Evolutionary conservation across 2,888 invertebrate genomes (phyloP), one percentile per base, ranked within the genome.

Genomic region (Rhaphigaster nebulosa): DNA sequence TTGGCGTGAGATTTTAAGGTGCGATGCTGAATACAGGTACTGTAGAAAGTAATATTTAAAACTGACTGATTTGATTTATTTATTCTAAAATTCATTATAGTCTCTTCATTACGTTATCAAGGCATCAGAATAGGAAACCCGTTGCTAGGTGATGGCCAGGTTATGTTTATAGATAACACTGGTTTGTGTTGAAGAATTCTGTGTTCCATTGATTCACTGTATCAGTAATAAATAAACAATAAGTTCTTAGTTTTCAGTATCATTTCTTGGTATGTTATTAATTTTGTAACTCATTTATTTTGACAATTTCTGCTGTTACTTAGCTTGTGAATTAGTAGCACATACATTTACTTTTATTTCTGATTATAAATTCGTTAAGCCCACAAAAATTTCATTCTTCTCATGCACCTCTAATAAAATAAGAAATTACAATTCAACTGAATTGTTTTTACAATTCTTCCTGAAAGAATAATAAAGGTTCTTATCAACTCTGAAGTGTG

Each of bases 261-360:
- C 65, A 65, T 65, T 65, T 65, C 65, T 65, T 65, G 65, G 65
- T 65, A 65, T 29, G 65, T 65, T 13, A 65, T 65, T 15, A 65
- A 29, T 65, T 65, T 65, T 13, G 13, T 65, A n/a, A 60, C n/a
- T n/a, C 6, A n/a, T n/a, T 60, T 60, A 60, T 60, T n/a, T 60
- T n/a, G 2, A 1, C 29, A 29, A 29, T 65, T 13, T 13, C 13
- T 4, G 0, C 0, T 13, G n/a, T 65, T 29, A 65, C 65, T 4
- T 13, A 13, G 13, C 29, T 65, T 65, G 13, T 15, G 29, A 29
- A 15, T 65, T 29, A 29, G 15, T 1, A 0, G 65, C 65, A 29
- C 29, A 29, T 4, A 65, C 29, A 65, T 65, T 65, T 15, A 29
- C 26, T 29, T 65, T 29, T n/a, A 54, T 60, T n/a, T 8, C 60